Evolutionary conservation across 2,797 vertebrate species (phyloP).

Genomic region (Apodemus agrarius): DNA sequence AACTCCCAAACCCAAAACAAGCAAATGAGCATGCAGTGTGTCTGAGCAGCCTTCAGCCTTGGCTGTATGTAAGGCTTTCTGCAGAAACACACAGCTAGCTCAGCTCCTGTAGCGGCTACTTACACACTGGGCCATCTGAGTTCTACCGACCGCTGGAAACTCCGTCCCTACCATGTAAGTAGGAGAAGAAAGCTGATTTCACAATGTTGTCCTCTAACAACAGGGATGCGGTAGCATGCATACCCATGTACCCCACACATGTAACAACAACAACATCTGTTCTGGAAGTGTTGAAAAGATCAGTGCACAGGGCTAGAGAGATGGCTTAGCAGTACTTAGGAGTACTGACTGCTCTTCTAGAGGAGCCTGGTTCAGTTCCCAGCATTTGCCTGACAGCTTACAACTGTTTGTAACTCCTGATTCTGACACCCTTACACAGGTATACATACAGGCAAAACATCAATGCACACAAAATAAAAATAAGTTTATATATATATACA

Average conservation of each 20-base stretch:
- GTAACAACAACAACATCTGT: neutral
- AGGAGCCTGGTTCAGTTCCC: neutral
- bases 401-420: neutral
- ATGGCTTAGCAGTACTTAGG: neutral
- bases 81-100: neutral
- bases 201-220: neutral
- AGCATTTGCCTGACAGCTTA: neutral
- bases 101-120: neutral
- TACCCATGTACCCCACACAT: neutral
- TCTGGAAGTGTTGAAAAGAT: conserved; percentile 6
- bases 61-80: conserved; percentile 9
- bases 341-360: neutral
- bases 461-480: neutral
- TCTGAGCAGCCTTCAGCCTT: neutral
- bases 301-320: neutral
- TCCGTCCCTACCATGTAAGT: neutral
- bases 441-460: neutral
- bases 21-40: neutral
- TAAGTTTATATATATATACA: too few relatives aligned
- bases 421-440: neutral
- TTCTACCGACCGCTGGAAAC: neutral
- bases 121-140: neutral
- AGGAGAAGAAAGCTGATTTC: neutral
- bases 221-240: neutral
- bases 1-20: neutral